phyloP scores from a whole-genome alignment of 2,113 vertebrate genomes.

The Glaucidium brasilianum region DNA sequence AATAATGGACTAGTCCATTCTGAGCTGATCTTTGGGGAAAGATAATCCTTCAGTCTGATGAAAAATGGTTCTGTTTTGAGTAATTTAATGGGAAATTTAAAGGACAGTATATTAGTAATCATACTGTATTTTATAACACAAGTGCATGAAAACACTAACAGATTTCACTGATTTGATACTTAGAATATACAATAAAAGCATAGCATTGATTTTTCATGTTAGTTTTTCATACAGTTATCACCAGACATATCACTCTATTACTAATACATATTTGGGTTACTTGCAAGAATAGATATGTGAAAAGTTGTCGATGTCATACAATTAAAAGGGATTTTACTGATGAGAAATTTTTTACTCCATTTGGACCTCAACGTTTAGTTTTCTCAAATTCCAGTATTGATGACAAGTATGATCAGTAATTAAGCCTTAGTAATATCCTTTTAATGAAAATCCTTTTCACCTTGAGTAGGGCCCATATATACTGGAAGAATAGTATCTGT shows the following conservation, averaged over 20 bases:
- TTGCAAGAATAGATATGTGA: background rate
- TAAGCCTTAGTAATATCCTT: background rate
- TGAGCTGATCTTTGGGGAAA: background rate
- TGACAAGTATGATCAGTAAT: background rate
- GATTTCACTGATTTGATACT: background rate
- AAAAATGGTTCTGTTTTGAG: background rate
- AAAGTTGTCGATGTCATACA: background rate
- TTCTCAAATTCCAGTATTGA: background rate
- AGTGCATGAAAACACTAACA: background rate
- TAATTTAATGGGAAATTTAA: background rate
- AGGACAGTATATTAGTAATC: background rate
- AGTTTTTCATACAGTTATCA: background rate
- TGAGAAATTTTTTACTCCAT: background rate
- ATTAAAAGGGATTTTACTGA: background rate
- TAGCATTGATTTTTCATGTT: background rate
- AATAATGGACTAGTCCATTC: background rate
- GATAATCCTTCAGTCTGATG: background rate
- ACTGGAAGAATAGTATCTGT: background rate
- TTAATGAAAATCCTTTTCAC: background rate
- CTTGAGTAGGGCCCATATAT: background rate
- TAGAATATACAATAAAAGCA: background rate
- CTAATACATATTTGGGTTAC: background rate
- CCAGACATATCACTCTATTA: background rate
- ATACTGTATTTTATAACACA: background rate
- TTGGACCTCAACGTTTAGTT: background rate